Conservation (phyloP, 2,113 vertebrate genomes). For the Clupea harengus region DNA sequence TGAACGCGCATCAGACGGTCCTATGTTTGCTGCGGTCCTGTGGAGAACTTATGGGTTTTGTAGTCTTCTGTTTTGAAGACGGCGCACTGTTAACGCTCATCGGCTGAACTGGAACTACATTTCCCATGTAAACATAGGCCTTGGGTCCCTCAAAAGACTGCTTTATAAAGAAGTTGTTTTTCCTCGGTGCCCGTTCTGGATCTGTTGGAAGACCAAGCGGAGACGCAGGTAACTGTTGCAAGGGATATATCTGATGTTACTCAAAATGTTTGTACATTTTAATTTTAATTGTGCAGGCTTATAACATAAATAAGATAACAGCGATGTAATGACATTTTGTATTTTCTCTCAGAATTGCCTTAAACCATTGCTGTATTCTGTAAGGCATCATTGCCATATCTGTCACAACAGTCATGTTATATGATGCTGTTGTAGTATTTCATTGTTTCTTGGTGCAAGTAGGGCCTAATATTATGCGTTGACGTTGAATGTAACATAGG, state of each 20-base stretch:
- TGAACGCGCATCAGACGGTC: not conserved
- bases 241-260: not conserved
- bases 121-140: constrained; percentile 34
- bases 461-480: not conserved
- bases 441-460: not conserved
- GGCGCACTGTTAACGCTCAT: too few relatives aligned
- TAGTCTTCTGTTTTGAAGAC: constrained; percentile 18
- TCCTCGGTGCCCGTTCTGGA: constrained; percentile 41
- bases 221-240: constrained; percentile 46
- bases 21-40: not conserved
- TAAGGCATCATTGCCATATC: not conserved
- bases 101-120: constrained; percentile 46
- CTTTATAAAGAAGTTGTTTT: constrained; percentile 60
- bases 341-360: not conserved
- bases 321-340: not conserved
- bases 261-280: not conserved
- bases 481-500: not conserved
- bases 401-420: not conserved
- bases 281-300: not conserved
- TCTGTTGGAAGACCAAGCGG: constrained; percentile 35
- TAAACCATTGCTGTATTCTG: not conserved
- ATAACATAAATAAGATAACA: not conserved
- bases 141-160: constrained; percentile 34
- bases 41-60: constrained; percentile 37
- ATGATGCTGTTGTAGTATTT: not conserved